Base-by-base conservation (phyloP, 1,140 invertebrate species). In the Papilio machaon region DNA sequence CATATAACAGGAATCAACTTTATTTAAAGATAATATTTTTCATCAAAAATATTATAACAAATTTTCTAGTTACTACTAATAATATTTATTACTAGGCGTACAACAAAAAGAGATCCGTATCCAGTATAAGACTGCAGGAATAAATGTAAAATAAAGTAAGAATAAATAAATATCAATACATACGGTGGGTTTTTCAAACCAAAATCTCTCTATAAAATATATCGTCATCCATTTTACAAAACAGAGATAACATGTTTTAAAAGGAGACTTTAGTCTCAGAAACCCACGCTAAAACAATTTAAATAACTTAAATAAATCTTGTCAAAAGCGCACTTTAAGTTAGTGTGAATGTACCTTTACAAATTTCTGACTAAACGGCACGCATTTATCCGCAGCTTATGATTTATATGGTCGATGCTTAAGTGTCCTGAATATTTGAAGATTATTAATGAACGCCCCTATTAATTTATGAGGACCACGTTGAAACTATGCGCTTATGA, bases 391-490 rank as follows among this genome's bases (percentile, higher is more conserved):
- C 73, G 35, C 77, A 17, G 74, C 73, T 75, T 75, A 73, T 82
- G 81, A 82, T 82, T 82, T 79, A 82, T 79, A 82, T 75, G 70
- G 49, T 54, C 76, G 78, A 74, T 82, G 78, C 52, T 79, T 79
- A 82, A 73, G 73, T 73, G 49, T 58, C 47, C 80, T 80, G 81
- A 83, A 80, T 83, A 81, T 73, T 79, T 80, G 84, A 86, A 85
- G 81, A 80, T 84, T 81, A 81, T 76, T 76, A 76, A 76, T 76
- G 74, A 19, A 76, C 43, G 19, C 46, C 6, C 10, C 23, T 76
- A 76, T 76, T 47, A 76, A 76, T 76, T 76, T 76, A 76, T 76
- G 43, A 52, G 74, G 46, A 47, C 74, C 47, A 52, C 47, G 19
- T 74, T 46, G 73, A 47, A 49, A 73, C 64, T 70, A 70, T 15